Base-by-base conservation (phyloP, 2,888 invertebrate species). In the Arrhopalites spinosus region DNA sequence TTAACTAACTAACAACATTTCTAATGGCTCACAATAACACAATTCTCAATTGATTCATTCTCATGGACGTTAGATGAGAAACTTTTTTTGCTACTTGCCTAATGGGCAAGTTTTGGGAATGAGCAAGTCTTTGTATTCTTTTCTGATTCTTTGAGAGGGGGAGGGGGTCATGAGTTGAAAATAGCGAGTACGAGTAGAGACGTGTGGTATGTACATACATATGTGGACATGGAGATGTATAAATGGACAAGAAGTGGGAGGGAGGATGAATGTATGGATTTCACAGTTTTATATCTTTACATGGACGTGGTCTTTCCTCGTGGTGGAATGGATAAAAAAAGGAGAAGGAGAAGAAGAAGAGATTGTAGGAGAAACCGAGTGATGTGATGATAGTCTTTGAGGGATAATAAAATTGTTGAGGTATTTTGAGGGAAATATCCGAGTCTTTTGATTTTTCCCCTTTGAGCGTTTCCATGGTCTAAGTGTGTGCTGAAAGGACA, bases 381-480 rank as follows among this genome's bases (percentile, higher is more conserved):
- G 61, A 77, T 74, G 75, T 76, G 76, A 74, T 73, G 76, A 78
- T 73, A 66, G 77, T 78, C 76, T 78, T 76, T 73, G 76, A 78
- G 78, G 77, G 76, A 64, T 77, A 78, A 77, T 79, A 79, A 79
- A 79, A 79, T 36, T 74, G 74, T 74, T 36, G 71, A 77, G 79
- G 77, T 77, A 77, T 79, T 79, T 79, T 76, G 64, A 76, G 76
- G 75, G 77, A 77, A 78, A 76, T 77, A 78, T 76, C 73, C 76
- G 53, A 68, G 63, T 66, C 69, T 70, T 69, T 79, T 79, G 76
- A 78, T 76, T 79, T 79, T 78, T 73, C 75, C 75, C 76, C 77
- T 79, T 77, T 79, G 76, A 77, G 76, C 74, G 59, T 47, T 74
- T 72, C 72, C 45, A 72, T 73, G 71, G 79, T 72, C 53, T 45